Percentiles rank a stretch among this genome's conserved stretches.
phyloP scores from a whole-genome alignment of 2,888 invertebrate genomes.

The Caenorhabditis angaria region DNA sequence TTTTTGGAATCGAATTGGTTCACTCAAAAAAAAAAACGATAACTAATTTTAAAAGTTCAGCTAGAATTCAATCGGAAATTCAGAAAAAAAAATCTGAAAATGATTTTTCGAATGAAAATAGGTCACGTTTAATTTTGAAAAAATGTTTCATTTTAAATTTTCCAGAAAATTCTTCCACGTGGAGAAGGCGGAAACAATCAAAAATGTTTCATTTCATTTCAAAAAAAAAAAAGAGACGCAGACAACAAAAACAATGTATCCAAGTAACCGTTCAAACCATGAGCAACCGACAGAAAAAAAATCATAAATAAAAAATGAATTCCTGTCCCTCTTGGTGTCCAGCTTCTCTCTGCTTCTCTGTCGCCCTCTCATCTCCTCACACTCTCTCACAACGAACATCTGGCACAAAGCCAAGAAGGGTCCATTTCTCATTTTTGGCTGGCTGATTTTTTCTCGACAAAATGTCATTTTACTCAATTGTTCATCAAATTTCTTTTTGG shows the following conservation, averaged over 20 bases:
- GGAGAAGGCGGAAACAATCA: not conserved
- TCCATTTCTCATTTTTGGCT: slow-evolving; percentile 1
- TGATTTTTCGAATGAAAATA: too few relatives aligned
- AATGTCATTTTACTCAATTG: slow-evolving; percentile 23
- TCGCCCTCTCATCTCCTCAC: slow-evolving; percentile 9
- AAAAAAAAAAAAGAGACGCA: not conserved
- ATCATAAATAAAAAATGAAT: not conserved
- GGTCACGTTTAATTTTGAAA: too few relatives aligned
- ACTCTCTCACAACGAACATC: slow-evolving; percentile 15
- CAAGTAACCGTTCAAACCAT: not conserved
- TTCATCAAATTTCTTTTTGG: slow-evolving; percentile 50
- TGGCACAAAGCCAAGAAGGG: not conserved
- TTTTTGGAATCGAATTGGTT: too few relatives aligned
- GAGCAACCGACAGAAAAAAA: not conserved
- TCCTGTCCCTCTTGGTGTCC: slow-evolving; percentile 3
- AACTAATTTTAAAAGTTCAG: too few relatives aligned
- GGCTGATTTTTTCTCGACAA: not conserved
- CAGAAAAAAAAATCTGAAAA: too few relatives aligned
- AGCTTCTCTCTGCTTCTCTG: slow-evolving; percentile 9
- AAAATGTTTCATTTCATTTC: not conserved
- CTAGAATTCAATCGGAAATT: too few relatives aligned
- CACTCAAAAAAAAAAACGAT: too few relatives aligned
- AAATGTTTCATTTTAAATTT: too few relatives aligned
- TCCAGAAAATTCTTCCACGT: too few relatives aligned
- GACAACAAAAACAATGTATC: not conserved